phyloP scores from a whole-genome alignment of 2,888 invertebrate genomes.

The Strigamia maritima region DNA sequence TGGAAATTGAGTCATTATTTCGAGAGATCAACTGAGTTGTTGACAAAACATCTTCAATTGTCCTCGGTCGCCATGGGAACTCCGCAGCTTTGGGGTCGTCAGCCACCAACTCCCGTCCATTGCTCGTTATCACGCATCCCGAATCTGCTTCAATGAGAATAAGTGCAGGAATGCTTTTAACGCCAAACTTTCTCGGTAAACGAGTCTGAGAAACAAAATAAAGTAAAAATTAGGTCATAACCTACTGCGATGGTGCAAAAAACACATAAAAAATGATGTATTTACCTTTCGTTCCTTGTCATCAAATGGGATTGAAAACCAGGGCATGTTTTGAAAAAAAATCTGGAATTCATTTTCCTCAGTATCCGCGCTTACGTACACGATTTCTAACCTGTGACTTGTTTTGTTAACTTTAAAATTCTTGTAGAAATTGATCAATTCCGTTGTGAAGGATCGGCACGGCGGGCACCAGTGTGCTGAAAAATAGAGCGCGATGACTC shows the following conservation, averaged over 20 bases:
- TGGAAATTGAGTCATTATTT: conserved; percentile 51
- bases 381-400: background rate
- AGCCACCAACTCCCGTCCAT: conserved; percentile 64
- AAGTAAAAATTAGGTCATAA: background rate
- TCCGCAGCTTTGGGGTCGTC: conserved; percentile 64
- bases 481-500: conserved; percentile 55
- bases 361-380: background rate
- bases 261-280: background rate
- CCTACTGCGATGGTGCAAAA: background rate
- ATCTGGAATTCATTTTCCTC: background rate
- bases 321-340: conserved; percentile 11
- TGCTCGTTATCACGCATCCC: conserved; percentile 64
- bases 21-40: conserved; percentile 48
- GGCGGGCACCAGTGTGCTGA: conserved; percentile 59
- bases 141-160: conserved; percentile 65
- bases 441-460: conserved; percentile 55
- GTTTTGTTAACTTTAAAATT: background rate
- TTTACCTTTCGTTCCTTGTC: conserved; percentile 12
- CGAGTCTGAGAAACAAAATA: conserved; percentile 61
- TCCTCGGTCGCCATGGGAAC: conserved; percentile 77
- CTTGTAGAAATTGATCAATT: conserved; percentile 53
- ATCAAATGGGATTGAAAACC: background rate
- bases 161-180: conserved; percentile 73
- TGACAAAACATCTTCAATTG: conserved; percentile 60
- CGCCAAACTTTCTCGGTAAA: conserved; percentile 70